phyloP scores from a whole-genome alignment of 2,797 vertebrate genomes.

The Anas bahamensis region DNA sequence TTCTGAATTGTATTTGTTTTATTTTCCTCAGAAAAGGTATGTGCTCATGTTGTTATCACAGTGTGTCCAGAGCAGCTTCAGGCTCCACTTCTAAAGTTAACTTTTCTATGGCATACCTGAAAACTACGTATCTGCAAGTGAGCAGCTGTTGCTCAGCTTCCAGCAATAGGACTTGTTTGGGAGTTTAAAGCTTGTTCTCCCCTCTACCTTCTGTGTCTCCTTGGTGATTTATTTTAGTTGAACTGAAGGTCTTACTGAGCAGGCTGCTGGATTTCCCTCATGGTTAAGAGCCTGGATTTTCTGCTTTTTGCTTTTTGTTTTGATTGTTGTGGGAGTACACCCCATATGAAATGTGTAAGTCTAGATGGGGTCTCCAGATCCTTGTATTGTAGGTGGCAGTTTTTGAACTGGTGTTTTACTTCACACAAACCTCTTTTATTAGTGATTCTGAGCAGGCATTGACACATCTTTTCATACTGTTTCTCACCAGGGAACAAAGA shows the following conservation, averaged over 20 bases:
- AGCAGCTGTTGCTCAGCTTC: background rate
- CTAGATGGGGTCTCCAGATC: background rate
- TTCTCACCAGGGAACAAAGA: slow-evolving; percentile 34
- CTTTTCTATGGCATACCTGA: background rate
- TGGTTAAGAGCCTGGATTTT: background rate
- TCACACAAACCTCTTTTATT: background rate
- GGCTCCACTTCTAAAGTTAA: background rate
- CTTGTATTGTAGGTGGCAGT: background rate
- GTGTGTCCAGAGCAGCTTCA: background rate
- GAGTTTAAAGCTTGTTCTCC: background rate
- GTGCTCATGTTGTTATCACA: background rate
- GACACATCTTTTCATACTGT: background rate
- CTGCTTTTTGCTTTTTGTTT: background rate
- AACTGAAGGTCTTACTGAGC: background rate
- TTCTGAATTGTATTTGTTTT: background rate
- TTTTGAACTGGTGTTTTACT: background rate
- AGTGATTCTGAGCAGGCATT: slow-evolving; percentile 39
- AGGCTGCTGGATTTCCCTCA: background rate
- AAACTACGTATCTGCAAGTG: background rate
- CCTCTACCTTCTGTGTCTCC: background rate
- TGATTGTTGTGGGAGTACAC: background rate
- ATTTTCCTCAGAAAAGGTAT: background rate
- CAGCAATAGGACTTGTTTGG: background rate
- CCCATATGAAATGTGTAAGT: background rate
- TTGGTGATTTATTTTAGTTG: slow-evolving; percentile 4